A percentile compares a stretch with the other conserved stretches of the same genome.
These are phyloP conservation scores for Hestina assimilis DNA, from an alignment of 1,140 invertebrate genomes.

Conservation along the genomic window DNA sequence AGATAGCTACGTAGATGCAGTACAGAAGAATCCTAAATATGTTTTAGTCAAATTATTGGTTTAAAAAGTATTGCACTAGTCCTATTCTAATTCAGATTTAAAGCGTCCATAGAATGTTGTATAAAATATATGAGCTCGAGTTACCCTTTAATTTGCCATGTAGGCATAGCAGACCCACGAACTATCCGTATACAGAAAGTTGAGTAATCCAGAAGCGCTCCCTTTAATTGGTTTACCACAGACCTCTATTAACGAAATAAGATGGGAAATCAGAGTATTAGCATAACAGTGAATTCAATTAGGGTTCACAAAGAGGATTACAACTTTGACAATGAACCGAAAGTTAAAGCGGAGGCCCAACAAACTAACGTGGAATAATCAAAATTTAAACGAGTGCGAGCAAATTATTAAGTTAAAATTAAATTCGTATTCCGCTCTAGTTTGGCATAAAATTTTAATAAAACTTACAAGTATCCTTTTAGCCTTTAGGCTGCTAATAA, in stretches of 20 bases:
- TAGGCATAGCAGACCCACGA: conserved; percentile 29
- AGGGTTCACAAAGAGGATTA: conserved; percentile 76
- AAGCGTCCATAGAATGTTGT: background rate
- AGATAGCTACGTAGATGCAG: too few species aligned
- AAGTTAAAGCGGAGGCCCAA: conserved; percentile 69
- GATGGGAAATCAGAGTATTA: conserved; percentile 78
- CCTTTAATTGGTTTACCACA: conserved; percentile 76
- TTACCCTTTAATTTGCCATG: conserved; percentile 7
- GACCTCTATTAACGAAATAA: conserved; percentile 78
- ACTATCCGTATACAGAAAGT: conserved; percentile 64
- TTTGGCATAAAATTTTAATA: conserved; percentile 3
- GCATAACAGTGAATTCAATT: conserved; percentile 78
- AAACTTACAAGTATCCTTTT: background rate
- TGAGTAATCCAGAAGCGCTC: conserved; percentile 71
- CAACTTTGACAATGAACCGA: conserved; percentile 75
- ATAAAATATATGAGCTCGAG: background rate
- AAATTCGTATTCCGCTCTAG: conserved; percentile 38
- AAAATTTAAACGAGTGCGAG: conserved; percentile 68
- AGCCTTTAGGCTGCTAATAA: background rate
- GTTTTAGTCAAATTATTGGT: too few species aligned
- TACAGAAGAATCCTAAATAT: too few species aligned
- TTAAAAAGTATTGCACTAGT: too few species aligned
- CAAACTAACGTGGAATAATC: conserved; percentile 73
- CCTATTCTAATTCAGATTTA: background rate
- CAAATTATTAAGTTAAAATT: conserved; percentile 64